Percentiles rank a stretch among this genome's conserved stretches.
Conservation (phyloP, 1,140 invertebrate genomes). For the Pogonus chalceus region DNA sequence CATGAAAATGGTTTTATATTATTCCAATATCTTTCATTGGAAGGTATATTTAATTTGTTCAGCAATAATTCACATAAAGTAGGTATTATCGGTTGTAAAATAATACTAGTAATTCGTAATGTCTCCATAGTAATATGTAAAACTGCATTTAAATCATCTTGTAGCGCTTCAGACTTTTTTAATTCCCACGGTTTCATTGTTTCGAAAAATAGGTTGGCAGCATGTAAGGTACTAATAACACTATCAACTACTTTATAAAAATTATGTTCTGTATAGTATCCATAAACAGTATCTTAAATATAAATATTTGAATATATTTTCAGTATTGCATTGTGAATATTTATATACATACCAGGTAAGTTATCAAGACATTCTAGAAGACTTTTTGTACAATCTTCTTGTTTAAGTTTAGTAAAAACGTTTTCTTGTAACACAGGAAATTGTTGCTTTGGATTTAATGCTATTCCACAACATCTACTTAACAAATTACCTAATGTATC, state of each 20-base stretch:
- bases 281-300: constrained; percentile 42
- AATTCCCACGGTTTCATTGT: constrained; percentile 80
- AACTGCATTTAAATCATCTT: constrained; percentile 55
- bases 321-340: constrained; percentile 10
- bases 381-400: constrained; percentile 40
- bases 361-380: constrained; percentile 42
- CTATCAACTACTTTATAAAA: constrained; percentile 77
- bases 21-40: constrained; percentile 41
- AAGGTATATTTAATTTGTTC: constrained; percentile 51
- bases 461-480: constrained; percentile 61
- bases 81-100: constrained; percentile 80
- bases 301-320: not conserved
- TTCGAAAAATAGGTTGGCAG: constrained; percentile 80
- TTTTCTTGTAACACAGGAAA: constrained; percentile 51
- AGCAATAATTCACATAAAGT: constrained; percentile 52
- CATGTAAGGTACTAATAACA: constrained; percentile 61
- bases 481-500: constrained; percentile 89
- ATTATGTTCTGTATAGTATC: constrained; percentile 65
- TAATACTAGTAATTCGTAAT: constrained; percentile 62
- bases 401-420: constrained; percentile 36
- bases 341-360: constrained; percentile 44
- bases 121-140: constrained; percentile 78
- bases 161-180: constrained; percentile 37
- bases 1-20: constrained; percentile 35
- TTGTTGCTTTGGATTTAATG: constrained; percentile 67